These are phyloP conservation scores for Zingel zingel DNA, from an alignment of 2,113 vertebrate species.

Conservation along the genomic window DNA sequence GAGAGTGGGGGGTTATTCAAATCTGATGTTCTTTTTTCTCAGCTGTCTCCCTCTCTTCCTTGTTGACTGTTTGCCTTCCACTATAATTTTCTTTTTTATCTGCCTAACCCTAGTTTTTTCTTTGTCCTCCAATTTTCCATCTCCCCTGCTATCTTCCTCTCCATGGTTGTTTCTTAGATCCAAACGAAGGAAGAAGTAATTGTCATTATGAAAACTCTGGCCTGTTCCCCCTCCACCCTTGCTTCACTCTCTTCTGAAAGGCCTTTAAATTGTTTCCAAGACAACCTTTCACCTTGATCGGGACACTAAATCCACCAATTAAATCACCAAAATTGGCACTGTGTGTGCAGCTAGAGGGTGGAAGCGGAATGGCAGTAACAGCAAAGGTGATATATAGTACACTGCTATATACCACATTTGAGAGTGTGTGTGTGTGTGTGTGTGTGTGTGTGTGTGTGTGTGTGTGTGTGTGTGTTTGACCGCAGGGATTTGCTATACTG, in stretches of 20 bases:
- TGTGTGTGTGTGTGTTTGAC: constrained; percentile 18
- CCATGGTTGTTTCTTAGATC: constrained; percentile 24
- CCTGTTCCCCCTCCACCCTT: constrained; percentile 10
- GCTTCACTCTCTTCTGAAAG: constrained; percentile 59
- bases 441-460: constrained; percentile 39
- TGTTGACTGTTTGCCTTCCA: constrained; percentile 46
- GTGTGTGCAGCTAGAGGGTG: constrained; percentile 57
- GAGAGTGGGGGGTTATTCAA: constrained; percentile 14
- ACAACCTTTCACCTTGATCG: constrained; percentile 75
- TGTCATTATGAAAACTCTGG: constrained; percentile 60
- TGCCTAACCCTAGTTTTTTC: constrained; percentile 33
- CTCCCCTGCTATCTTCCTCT: constrained; percentile 23
- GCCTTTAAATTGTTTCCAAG: constrained; percentile 73
- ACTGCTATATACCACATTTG: constrained; percentile 27
- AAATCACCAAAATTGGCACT: constrained; percentile 77
- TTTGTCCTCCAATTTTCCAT: constrained; percentile 29
- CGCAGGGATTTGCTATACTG: neutral
- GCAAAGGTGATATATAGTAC: constrained; percentile 69
- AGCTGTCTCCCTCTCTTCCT: constrained; percentile 50
- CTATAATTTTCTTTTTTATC: constrained; percentile 44
- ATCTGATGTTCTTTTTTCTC: constrained; percentile 56
- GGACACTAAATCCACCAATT: constrained; percentile 79
- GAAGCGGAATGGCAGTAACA: constrained; percentile 54
- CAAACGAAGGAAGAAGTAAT: constrained; percentile 43
- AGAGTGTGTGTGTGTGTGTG: constrained; percentile 30